Evolutionary conservation across 1,140 invertebrate genomes (phyloP).

Genomic region (Eriocheir sinensis): DNA sequence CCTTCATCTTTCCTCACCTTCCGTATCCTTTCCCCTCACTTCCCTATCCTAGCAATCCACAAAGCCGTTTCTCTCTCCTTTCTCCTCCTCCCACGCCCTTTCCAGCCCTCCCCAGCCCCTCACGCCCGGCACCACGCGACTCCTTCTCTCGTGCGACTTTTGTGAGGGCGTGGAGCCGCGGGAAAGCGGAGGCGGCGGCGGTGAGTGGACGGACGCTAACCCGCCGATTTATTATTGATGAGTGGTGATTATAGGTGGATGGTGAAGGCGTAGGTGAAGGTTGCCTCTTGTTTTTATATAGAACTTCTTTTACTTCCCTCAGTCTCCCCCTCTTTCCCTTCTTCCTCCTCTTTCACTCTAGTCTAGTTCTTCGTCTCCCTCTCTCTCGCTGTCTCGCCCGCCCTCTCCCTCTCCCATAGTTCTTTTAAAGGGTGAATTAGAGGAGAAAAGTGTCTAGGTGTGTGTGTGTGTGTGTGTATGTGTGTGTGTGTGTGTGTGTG

Average conservation of each 20-base stretch:
- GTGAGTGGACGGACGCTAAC: neutral
- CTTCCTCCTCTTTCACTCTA: too few species aligned
- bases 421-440: neutral
- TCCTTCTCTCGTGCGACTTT: neutral
- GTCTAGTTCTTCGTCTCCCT: neutral
- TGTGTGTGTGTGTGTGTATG: conserved; percentile 23
- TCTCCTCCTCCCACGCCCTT: neutral
- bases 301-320: too few species aligned
- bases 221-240: conserved; percentile 15
- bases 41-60: neutral
- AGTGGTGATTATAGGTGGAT: conserved; percentile 31
- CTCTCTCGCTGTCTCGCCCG: neutral
- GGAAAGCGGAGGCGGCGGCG: neutral
- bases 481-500: neutral
- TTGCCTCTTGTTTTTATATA: neutral
- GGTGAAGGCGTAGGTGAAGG: neutral
- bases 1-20: neutral
- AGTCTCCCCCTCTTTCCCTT: too few species aligned
- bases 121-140: neutral
- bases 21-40: neutral
- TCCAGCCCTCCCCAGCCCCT: neutral
- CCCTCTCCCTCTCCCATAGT: neutral
- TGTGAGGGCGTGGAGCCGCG: neutral
- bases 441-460: conserved; percentile 1
- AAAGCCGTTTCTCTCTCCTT: neutral